Conservation (phyloP, 2,113 vertebrate species). For the Callopanchax toddi region DNA sequence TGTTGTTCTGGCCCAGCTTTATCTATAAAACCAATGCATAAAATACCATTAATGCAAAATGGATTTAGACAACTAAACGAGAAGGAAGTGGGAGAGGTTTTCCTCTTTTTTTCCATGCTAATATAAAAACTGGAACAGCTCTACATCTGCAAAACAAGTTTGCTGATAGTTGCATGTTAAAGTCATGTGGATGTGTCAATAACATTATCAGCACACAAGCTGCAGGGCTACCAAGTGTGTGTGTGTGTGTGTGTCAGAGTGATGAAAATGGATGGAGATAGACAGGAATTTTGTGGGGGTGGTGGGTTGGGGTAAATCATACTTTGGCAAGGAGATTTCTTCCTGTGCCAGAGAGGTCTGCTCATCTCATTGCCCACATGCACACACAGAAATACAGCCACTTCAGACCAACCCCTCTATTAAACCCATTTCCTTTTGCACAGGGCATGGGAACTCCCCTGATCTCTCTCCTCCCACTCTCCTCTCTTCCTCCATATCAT, state of each 20-base stretch:
- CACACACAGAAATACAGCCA: conserved; percentile 40
- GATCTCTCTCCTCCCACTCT: conserved; percentile 69
- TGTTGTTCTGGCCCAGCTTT: too few relatives aligned
- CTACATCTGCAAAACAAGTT: conserved; percentile 20
- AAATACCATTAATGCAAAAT: too few relatives aligned
- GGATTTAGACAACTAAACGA: neutral
- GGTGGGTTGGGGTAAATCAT: conserved; percentile 37
- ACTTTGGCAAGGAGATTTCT: conserved; percentile 65
- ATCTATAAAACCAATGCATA: too few relatives aligned
- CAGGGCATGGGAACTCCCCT: conserved; percentile 84
- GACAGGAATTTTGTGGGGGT: conserved; percentile 34
- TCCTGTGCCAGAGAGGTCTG: conserved; percentile 75
- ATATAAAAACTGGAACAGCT: too few relatives aligned
- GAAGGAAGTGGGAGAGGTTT: too few relatives aligned
- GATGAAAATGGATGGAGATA: conserved; percentile 54
- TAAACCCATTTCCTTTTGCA: conserved; percentile 80
- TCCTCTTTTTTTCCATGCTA: too few relatives aligned
- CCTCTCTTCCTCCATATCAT: conserved; percentile 38
- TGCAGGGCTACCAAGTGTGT: conserved; percentile 25
- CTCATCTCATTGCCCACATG: conserved; percentile 74
- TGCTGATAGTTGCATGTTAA: conserved; percentile 37
- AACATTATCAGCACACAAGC: conserved; percentile 16
- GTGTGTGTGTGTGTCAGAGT: conserved; percentile 22
- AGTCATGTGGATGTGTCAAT: conserved; percentile 50
- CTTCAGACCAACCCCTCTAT: conserved; percentile 64